Percentiles rank a stretch among this genome's conserved stretches.
Evolutionary conservation across 2,113 vertebrate genomes (phyloP).

Genomic region (Colinus virginianus): DNA sequence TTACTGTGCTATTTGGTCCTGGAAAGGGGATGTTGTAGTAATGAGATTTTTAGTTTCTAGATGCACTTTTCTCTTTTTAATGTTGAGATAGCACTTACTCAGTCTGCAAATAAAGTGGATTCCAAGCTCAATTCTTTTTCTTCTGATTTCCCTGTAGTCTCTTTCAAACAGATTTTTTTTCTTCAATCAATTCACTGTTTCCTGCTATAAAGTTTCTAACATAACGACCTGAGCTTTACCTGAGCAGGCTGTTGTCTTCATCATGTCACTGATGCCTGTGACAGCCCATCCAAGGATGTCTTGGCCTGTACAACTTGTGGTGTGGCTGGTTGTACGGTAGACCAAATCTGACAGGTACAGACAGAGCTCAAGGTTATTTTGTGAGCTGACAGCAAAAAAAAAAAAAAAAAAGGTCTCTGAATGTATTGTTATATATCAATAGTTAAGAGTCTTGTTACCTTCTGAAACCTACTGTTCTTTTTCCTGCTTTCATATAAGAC

Average conservation of each 20-base stretch:
- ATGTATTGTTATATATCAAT: not conserved
- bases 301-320: not conserved
- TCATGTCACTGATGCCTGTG: not conserved
- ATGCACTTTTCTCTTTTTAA: not conserved
- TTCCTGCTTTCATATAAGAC: not conserved
- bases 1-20: not conserved
- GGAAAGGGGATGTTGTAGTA: not conserved
- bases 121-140: not conserved
- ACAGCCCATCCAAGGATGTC: not conserved
- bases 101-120: not conserved
- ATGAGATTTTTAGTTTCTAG: slow-evolving; percentile 4
- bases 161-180: not conserved
- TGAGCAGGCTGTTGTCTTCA: not conserved
- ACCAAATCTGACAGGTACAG: not conserved
- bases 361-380: not conserved
- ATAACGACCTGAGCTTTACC: not conserved
- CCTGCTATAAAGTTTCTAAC: not conserved
- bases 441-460: not conserved
- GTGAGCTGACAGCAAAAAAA: not conserved
- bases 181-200: not conserved
- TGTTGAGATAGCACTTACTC: not conserved
- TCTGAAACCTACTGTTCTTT: not conserved
- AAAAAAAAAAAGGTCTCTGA: not conserved
- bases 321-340: not conserved
- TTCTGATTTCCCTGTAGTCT: not conserved